Conservation (phyloP, 2,797 vertebrate genomes). For the Bradypus variegatus region DNA sequence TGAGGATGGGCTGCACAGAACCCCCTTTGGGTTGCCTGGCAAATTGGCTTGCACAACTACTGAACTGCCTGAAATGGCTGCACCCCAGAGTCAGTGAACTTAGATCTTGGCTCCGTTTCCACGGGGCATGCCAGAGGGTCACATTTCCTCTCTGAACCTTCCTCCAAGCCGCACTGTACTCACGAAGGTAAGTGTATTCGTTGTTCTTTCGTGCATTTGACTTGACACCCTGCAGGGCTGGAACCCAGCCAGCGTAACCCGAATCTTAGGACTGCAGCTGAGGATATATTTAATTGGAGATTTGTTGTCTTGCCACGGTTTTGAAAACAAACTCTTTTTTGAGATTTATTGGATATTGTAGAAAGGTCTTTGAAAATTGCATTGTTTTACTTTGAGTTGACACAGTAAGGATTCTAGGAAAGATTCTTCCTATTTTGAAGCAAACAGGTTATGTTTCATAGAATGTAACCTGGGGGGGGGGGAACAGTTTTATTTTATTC, state of each 20-base stretch:
- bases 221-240: slow-evolving; percentile 40
- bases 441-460: neutral
- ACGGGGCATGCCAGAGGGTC: slow-evolving; percentile 38
- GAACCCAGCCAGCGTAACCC: slow-evolving; percentile 27
- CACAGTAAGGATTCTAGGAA: neutral
- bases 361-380: neutral
- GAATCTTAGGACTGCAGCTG: neutral
- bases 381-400: neutral
- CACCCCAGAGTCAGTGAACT: slow-evolving; percentile 6
- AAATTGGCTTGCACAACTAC: neutral
- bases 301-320: slow-evolving; percentile 26
- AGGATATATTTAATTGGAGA: slow-evolving; percentile 54
- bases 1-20: neutral
- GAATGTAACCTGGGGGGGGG: neutral
- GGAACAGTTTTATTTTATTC: too few species aligned
- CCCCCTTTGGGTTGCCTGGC: neutral
- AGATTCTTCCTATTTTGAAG: neutral
- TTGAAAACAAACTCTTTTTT: neutral
- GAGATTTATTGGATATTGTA: neutral
- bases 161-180: slow-evolving; percentile 60
- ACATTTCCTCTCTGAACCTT: slow-evolving; percentile 54
- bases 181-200: slow-evolving; percentile 53
- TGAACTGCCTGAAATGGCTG: slow-evolving; percentile 27
- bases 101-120: slow-evolving; percentile 37
- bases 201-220: slow-evolving; percentile 46